These are phyloP conservation scores for Heterotilapia buettikoferi DNA, from an alignment of 2,113 vertebrate genomes.

Conservation along the genomic window DNA sequence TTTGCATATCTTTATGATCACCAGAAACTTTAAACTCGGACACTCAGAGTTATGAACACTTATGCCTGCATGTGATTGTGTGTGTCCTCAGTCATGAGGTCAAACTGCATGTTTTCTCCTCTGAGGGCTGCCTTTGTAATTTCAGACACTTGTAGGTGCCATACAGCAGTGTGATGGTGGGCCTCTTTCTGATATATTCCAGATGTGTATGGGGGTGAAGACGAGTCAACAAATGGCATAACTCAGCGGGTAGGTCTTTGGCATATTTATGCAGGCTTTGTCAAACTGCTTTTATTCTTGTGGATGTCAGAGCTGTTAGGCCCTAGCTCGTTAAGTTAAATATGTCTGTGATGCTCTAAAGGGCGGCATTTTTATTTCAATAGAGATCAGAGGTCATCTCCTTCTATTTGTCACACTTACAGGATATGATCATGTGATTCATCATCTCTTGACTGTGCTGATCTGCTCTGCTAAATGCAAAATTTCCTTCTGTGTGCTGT, in stretches of 20 bases:
- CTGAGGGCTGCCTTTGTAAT: neutral
- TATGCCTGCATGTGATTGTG: neutral
- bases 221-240: neutral
- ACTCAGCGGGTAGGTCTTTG: neutral
- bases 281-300: neutral
- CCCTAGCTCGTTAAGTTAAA: neutral
- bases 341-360: neutral
- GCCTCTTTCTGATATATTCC: neutral
- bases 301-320: neutral
- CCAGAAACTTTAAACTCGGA: neutral
- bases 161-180: neutral
- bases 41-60: neutral
- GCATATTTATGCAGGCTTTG: neutral
- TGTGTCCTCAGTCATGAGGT: neutral
- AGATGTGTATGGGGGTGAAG: neutral
- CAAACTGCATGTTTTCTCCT: neutral
- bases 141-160: neutral
- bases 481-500: neutral
- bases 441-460: neutral
- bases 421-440: neutral
- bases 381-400: neutral
- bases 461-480: fast-evolving
- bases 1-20: neutral
- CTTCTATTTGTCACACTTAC: neutral
- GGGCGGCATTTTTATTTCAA: neutral